A percentile compares a stretch with the other conserved stretches of the same genome.
Evolutionary conservation across 2,888 invertebrate genomes (phyloP).

Genomic region (Oxyscelio sp.): DNA sequence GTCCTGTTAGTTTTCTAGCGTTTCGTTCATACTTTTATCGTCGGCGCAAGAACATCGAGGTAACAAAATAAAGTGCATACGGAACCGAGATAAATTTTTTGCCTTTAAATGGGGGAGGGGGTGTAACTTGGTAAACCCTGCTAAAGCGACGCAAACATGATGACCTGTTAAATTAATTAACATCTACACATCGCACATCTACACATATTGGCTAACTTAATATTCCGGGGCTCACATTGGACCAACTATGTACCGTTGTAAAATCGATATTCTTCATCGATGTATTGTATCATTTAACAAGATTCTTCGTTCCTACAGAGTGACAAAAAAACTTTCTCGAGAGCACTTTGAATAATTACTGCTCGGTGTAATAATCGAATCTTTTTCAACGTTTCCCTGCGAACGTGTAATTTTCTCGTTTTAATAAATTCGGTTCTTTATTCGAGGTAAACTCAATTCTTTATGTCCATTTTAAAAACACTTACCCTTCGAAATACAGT

Average conservation of each 20-base stretch:
- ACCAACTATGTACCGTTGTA: constrained; percentile 6
- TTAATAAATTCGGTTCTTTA: too few species aligned
- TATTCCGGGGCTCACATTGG: constrained; percentile 10
- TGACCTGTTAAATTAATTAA: constrained; percentile 48
- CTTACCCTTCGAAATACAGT: too few species aligned
- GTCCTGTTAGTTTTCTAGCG: neutral
- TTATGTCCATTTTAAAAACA: too few species aligned
- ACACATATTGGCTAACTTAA: constrained; percentile 26
- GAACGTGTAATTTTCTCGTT: too few species aligned
- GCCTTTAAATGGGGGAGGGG: neutral
- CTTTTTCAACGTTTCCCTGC: too few species aligned
- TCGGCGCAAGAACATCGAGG: neutral
- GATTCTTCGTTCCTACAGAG: neutral
- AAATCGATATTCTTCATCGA: constrained; percentile 37
- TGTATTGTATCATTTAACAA: constrained; percentile 12
- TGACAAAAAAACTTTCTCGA: neutral
- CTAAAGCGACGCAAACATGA: constrained; percentile 38
- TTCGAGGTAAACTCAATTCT: too few species aligned
- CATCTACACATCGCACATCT: constrained; percentile 23
- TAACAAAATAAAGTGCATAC: constrained; percentile 5
- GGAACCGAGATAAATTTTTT: neutral
- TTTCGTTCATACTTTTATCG: neutral
- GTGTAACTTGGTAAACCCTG: constrained; percentile 23
- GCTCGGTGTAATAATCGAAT: neutral
- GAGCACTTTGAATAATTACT: constrained; percentile 15